phyloP scores from a whole-genome alignment of 2,888 invertebrate genomes.

The Ischnus inquisitorius region DNA sequence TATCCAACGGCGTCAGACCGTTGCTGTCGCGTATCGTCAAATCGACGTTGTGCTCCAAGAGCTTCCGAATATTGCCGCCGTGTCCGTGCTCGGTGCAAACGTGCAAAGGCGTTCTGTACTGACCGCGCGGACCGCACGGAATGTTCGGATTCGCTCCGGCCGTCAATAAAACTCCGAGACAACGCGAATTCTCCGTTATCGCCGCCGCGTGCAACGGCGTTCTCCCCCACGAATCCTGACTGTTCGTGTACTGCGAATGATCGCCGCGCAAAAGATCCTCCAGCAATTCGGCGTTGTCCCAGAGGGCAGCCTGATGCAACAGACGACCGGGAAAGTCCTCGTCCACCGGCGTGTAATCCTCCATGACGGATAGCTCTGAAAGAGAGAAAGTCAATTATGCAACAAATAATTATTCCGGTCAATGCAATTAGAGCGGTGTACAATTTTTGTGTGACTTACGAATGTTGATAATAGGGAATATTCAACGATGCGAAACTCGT shows the following conservation, averaged over 20 bases:
- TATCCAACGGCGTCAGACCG: constrained; percentile 91
- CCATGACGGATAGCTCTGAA: constrained; percentile 81
- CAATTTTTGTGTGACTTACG: constrained; percentile 18
- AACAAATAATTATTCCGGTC: not conserved
- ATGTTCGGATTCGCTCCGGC: constrained; percentile 91
- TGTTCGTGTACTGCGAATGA: constrained; percentile 88
- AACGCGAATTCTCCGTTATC: constrained; percentile 91
- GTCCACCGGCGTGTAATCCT: constrained; percentile 92
- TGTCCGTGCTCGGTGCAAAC: constrained; percentile 93
- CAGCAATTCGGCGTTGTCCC: constrained; percentile 95
- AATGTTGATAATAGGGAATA: not conserved
- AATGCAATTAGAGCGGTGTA: not conserved
- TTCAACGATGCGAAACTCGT: not conserved
- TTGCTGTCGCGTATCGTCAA: constrained; percentile 88
- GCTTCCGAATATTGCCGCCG: constrained; percentile 89
- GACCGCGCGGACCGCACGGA: constrained; percentile 89
- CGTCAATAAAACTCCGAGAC: constrained; percentile 90
- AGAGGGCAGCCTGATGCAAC: constrained; percentile 94
- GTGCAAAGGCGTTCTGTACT: constrained; percentile 93
- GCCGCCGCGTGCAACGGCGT: constrained; percentile 94
- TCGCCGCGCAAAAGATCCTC: constrained; percentile 92
- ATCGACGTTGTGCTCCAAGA: constrained; percentile 90
- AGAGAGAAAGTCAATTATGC: not conserved
- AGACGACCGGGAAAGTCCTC: constrained; percentile 93
- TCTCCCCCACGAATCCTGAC: constrained; percentile 91